phyloP scores from a whole-genome alignment of 2,888 invertebrate species.

The Epinotia demarniana region DNA sequence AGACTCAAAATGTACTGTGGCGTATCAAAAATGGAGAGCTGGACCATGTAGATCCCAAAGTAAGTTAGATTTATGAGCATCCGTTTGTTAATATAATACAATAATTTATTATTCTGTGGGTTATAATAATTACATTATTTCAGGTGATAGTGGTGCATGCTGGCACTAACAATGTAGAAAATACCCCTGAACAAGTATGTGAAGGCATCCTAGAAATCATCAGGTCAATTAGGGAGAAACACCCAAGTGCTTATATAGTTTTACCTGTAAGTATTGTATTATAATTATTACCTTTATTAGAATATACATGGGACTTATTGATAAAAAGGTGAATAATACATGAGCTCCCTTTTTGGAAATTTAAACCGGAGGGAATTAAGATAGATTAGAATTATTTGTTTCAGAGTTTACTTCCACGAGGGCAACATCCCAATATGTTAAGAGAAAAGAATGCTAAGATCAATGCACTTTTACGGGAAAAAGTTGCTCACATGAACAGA shows the following conservation, averaged over 20 bases:
- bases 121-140: constrained; percentile 50
- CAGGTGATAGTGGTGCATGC: constrained; percentile 94
- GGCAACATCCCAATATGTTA: constrained; percentile 92
- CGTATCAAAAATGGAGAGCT: constrained; percentile 95
- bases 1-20: constrained; percentile 96
- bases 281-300: not conserved
- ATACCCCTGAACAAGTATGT: constrained; percentile 91
- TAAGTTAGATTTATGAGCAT: constrained; percentile 60
- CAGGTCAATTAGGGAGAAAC: constrained; percentile 89
- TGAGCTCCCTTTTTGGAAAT: too few species aligned
- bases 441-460: constrained; percentile 91
- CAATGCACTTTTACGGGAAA: constrained; percentile 89
- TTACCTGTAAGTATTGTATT: constrained; percentile 88
- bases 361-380: not conserved
- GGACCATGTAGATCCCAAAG: constrained; percentile 95
- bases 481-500: constrained; percentile 86
- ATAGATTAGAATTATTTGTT: constrained; percentile 56
- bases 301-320: not conserved
- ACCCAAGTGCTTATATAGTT: constrained; percentile 92
- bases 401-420: constrained; percentile 94
- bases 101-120: constrained; percentile 10
- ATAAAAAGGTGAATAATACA: too few species aligned
- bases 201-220: constrained; percentile 93
- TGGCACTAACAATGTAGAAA: constrained; percentile 94
- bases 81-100: not conserved